These are phyloP conservation scores for Montipora efflorescens DNA, from an alignment of 64 coral and sea anemone genomes.

Conservation along the genomic window DNA sequence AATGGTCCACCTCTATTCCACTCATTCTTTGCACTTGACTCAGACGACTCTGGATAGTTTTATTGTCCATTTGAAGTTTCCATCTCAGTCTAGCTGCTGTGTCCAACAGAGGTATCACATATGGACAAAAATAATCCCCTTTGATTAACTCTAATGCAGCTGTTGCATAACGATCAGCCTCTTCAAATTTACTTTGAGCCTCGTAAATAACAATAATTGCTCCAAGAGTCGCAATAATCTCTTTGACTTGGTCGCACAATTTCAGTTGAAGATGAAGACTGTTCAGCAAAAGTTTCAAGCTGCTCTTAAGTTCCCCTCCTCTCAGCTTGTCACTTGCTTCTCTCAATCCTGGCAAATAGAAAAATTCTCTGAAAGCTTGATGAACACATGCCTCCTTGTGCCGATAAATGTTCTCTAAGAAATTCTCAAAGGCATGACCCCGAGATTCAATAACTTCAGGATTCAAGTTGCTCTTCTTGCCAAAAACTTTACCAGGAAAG, in stretches of 20 bases:
- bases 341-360: constrained; percentile 83
- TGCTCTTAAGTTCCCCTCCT: constrained; percentile 82
- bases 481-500: constrained; percentile 95
- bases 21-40: constrained; percentile 54
- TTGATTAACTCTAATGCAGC: constrained; percentile 81
- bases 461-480: constrained; percentile 78
- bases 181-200: constrained; percentile 73
- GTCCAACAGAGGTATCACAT: constrained; percentile 90
- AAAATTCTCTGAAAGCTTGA: constrained; percentile 88
- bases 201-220: constrained; percentile 86
- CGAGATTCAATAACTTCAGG: constrained; percentile 67
- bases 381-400: constrained; percentile 64
- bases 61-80: constrained; percentile 78
- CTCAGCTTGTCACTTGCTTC: constrained; percentile 82
- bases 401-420: constrained; percentile 71
- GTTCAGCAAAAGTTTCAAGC: constrained; percentile 85
- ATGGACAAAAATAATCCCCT: constrained; percentile 57
- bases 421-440: constrained; percentile 78
- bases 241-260: constrained; percentile 74
- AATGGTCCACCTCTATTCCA: constrained; percentile 79
- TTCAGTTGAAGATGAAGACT: constrained; percentile 95
- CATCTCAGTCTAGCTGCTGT: constrained; percentile 63
- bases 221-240: constrained; percentile 88
- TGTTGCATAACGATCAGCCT: constrained; percentile 86
- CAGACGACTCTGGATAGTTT: constrained; percentile 62